Evolutionary conservation across 2,113 vertebrate species (phyloP), one percentile per base, ranked within the genome.

Genomic region (Colossoma macropomum): DNA sequence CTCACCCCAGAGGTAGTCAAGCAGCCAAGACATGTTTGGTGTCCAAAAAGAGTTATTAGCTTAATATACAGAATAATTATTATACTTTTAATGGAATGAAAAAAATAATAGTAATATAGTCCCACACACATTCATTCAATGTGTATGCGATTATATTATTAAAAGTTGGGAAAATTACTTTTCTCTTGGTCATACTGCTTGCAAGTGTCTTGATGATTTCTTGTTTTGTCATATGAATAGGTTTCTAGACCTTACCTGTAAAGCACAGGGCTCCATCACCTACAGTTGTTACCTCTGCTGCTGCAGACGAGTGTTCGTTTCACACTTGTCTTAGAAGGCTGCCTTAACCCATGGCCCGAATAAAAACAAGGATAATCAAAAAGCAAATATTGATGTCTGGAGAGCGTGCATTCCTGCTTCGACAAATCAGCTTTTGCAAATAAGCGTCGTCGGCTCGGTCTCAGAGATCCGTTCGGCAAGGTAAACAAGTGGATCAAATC

Each of bases 321-420:
- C 63, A 52, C n/a, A 16, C 2, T 38, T 62, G 50, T 25, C 32
- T 68, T 79, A 17, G 1, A 62, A 66, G 45, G 25, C 10, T 63
- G 41, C 32, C 62, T 34, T 23, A 27, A 45, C 34, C 10, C 62
- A 34, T n/a, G 38, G 45, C 63, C 32, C 41, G 41, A 76, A 75
- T 86, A 27, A 80, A 79, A 80, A 63, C 68, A 13, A 3, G 25
- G 66, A 77, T 77, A 87, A 87, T 87, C 83, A 65, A 73, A 87
- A 83, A 83, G 77, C 77, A 87, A 87, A 87, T 84, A 87, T 83
- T 87, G 86, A 80, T 74, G 86, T 85, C 86, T 85, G 71, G 28
- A 41, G 63, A 82, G 80, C 75, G 48, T 59, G 71, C 74, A 80
- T 85, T 87, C 80, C 83, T 82, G 66, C 74, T 63, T 50, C 71